Evolutionary conservation across 2,113 vertebrate genomes (phyloP).

Genomic region (Ramphastos sulfuratus): DNA sequence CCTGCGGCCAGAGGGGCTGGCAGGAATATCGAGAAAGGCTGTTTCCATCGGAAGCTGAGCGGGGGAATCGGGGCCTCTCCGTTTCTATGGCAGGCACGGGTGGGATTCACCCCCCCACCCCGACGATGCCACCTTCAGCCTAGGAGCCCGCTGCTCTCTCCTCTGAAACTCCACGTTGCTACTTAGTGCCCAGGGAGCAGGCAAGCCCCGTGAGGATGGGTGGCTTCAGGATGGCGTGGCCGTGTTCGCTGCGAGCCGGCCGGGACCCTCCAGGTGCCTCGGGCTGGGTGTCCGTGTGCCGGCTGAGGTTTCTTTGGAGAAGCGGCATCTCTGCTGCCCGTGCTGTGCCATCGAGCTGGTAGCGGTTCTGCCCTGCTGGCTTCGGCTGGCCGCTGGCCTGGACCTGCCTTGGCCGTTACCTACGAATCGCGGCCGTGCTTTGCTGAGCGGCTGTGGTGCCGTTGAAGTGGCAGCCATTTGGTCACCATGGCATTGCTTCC

Average conservation of each 20-base stretch:
- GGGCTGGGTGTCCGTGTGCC: not conserved
- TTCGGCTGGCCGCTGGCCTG: not conserved
- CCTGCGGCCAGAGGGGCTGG: not conserved
- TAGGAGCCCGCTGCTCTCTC: too few species aligned
- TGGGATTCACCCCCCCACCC: not conserved
- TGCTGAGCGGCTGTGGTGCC: slow-evolving; percentile 17
- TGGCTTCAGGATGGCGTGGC: not conserved
- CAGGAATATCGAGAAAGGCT: not conserved
- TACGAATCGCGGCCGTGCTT: not conserved
- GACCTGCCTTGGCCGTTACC: not conserved
- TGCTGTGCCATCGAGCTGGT: fast-evolving
- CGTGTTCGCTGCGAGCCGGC: not conserved
- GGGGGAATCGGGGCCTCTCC: too few species aligned
- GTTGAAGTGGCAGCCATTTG: slow-evolving; percentile 61
- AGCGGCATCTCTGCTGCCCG: not conserved
- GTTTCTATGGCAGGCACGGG: not conserved
- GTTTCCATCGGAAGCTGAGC: not conserved
- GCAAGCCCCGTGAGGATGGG: fast-evolving
- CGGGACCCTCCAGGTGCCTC: not conserved
- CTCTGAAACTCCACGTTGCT: not conserved
- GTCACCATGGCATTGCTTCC: slow-evolving; percentile 29
- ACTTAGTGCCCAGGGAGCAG: not conserved
- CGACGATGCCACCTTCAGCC: not conserved
- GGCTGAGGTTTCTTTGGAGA: fast-evolving
- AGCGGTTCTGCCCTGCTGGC: not conserved